Base-by-base conservation (phyloP, 2,888 invertebrate genomes). In the Eulithis testata region DNA sequence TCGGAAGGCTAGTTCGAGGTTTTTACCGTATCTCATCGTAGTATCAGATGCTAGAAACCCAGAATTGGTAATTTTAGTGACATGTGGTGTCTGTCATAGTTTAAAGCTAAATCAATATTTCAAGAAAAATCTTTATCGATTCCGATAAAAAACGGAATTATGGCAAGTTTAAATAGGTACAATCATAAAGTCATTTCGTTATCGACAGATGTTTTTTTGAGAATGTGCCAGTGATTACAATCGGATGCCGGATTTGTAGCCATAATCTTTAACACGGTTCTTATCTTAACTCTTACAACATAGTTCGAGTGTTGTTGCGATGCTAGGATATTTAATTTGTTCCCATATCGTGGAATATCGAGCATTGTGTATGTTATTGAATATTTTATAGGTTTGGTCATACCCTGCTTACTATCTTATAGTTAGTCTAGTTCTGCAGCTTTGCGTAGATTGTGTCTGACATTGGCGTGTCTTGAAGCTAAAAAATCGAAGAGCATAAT, bases 261-360 rank as follows among this genome's bases (percentile, higher is more conserved):
- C 4, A n/a, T 40, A 52, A 50, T 52, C 44, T 31, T 40, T 11
- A 52, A 45, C 31, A 51, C 21, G 12, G 36, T 27, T 50, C 50
- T 62, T 62, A 62, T 62, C 61, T 50, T 12, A 54, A 61, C 54
- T 62, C 54, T 31, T n/a, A 36, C 21, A 36, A 40, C 40, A 50
- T 51, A 31, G 11, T 8, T 50, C n/a, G 50, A 60, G 11, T 60
- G 14, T 51, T 44, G 44, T 51, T 62, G 56, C 62, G 4, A 59
- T 51, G 40, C 43, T 4, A 37, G 31, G 3, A 45, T 47, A 37
- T 31, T 51, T 31, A 21, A 51, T 31, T 51, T 31, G 11, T 51
- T 27, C 11, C 31, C n/a, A 27, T 31, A 27, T 31, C 31, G n/a
- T n/a, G 27, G 5, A 51, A 51, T 27, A 9, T 21, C 9, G 14